These are phyloP conservation scores for Parochlus steinenii DNA, from an alignment of 2,888 invertebrate species.

Conservation along the genomic window DNA sequence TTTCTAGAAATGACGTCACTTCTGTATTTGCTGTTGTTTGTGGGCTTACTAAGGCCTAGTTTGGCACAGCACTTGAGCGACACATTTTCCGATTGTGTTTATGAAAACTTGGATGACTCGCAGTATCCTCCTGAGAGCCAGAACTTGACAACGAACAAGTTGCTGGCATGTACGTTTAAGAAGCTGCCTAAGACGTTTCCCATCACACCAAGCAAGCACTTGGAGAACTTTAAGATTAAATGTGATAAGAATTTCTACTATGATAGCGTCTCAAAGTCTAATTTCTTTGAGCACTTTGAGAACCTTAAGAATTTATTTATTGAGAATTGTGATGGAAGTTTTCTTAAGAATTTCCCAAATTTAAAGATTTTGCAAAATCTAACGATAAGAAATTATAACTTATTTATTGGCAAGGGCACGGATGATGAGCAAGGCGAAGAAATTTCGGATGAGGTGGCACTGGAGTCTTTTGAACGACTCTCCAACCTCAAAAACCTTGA, in stretches of 20 bases:
- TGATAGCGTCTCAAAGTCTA: conserved; percentile 1
- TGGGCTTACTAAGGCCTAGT: neutral
- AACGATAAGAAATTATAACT: conserved; percentile 10
- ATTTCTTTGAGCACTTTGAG: conserved; percentile 10
- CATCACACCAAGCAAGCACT: conserved; percentile 6
- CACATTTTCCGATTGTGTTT: conserved; percentile 6
- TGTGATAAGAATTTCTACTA: conserved; percentile 11
- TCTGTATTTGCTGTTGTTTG: neutral
- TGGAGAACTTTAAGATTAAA: conserved; percentile 12
- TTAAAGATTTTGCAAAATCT: conserved; percentile 7
- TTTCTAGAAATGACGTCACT: conserved; percentile 6
- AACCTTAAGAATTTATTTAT: conserved; percentile 12
- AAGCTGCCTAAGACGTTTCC: conserved; percentile 12
- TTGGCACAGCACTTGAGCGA: conserved; percentile 3
- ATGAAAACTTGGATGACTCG: conserved; percentile 9
- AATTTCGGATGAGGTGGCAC: conserved; percentile 4
- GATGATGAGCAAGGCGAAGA: conserved; percentile 9
- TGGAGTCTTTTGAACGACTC: conserved; percentile 11
- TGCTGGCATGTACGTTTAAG: conserved; percentile 12
- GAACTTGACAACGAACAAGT: conserved; percentile 7
- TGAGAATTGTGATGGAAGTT: conserved; percentile 13
- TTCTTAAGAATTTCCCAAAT: conserved; percentile 5
- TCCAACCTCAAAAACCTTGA: conserved; percentile 8
- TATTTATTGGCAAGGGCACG: conserved; percentile 6
- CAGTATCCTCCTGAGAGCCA: conserved; percentile 4